Conservation (phyloP, 2,888 invertebrate species). For the Tipula vernalis region DNA sequence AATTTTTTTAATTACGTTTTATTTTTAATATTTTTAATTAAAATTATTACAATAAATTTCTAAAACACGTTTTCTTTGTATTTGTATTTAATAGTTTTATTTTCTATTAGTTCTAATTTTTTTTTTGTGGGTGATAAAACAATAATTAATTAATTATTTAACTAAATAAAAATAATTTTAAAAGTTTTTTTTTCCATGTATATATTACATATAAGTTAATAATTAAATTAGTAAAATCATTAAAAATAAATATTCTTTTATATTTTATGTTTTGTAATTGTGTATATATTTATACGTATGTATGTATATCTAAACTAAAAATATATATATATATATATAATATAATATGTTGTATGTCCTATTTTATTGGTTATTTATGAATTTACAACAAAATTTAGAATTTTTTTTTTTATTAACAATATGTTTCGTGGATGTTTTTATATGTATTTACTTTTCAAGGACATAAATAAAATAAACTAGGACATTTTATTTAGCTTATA, state of each 20-base stretch:
- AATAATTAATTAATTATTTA: not conserved
- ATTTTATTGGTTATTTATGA: not conserved
- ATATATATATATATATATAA: not conserved
- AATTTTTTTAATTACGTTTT: not conserved
- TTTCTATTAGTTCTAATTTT: not conserved
- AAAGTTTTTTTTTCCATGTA: not conserved
- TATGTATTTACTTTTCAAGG: not conserved
- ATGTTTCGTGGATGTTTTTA: not conserved
- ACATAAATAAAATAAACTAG: not conserved
- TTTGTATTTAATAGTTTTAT: not conserved
- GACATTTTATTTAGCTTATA: not conserved
- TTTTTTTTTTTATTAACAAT: not conserved
- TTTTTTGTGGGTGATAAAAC: not conserved
- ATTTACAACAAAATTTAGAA: not conserved
- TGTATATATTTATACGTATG: not conserved
- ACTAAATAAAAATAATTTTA: not conserved
- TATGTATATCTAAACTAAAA: not conserved
- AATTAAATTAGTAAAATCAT: not conserved
- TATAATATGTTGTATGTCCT: not conserved
- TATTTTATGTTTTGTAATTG: not conserved
- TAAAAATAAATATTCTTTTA: not conserved
- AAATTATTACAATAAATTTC: not conserved
- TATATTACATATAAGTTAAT: not conserved
- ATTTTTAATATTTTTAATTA: not conserved
- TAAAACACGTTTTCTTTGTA: not conserved